These are phyloP conservation scores for Xiphorhynchus erythropygius DNA, from an alignment of 2,797 vertebrate species.

Conservation along the genomic window DNA sequence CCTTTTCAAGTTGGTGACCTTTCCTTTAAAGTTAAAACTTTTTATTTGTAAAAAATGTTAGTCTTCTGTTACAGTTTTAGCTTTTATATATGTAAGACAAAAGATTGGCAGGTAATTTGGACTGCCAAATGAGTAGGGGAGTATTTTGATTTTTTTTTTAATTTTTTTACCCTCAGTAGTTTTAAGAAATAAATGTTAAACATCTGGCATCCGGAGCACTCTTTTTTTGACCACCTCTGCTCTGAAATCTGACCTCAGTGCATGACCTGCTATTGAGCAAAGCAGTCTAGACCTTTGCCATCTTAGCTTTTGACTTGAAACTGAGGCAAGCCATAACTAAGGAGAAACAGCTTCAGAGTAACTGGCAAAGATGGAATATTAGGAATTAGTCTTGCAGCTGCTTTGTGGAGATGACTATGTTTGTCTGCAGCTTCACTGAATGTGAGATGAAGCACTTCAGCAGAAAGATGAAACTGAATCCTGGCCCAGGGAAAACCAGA, in stretches of 20 bases:
- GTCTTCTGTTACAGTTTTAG: background rate
- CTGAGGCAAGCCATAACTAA: conserved; percentile 44
- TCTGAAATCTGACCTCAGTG: conserved; percentile 33
- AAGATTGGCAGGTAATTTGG: background rate
- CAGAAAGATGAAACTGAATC: background rate
- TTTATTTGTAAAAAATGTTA: background rate
- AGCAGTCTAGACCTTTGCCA: conserved; percentile 27
- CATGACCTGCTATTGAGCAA: conserved; percentile 28
- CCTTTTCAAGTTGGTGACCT: background rate
- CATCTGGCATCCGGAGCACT: conserved; percentile 28
- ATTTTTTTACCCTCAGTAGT: background rate
- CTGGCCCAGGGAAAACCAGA: background rate
- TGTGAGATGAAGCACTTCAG: background rate
- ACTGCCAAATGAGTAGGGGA: background rate
- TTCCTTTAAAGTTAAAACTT: background rate
- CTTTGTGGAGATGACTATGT: background rate
- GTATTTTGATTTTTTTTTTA: background rate
- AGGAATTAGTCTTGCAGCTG: background rate
- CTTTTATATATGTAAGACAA: background rate
- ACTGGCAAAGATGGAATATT: background rate
- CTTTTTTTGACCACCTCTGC: background rate
- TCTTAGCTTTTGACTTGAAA: conserved; percentile 29
- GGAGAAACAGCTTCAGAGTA: conserved; percentile 23
- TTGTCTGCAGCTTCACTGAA: background rate
- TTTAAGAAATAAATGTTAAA: conserved; percentile 32